Percentiles rank a stretch among this genome's conserved stretches.
phyloP scores from a whole-genome alignment of 2,888 invertebrate species.

The Adelphocoris suturalis region DNA sequence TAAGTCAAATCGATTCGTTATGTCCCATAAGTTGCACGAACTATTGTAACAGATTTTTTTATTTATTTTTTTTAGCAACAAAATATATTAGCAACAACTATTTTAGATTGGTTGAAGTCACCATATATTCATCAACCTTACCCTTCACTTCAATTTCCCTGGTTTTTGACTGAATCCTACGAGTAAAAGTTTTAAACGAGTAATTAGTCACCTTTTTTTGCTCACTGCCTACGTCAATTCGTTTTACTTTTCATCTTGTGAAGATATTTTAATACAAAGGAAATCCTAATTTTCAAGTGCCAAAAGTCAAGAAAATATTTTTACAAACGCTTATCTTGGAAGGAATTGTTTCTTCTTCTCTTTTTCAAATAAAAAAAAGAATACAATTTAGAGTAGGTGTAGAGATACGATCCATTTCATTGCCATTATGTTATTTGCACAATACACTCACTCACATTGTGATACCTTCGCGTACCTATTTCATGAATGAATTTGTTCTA shows the following conservation, averaged over 20 bases:
- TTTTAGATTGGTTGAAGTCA: too few species aligned
- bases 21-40: too few species aligned
- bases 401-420: neutral
- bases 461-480: too few species aligned
- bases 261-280: neutral
- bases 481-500: too few species aligned
- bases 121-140: too few species aligned
- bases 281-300: neutral
- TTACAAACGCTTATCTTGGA: neutral
- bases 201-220: conserved; percentile 23
- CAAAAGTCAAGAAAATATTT: conserved; percentile 8
- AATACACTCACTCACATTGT: too few species aligned
- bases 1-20: too few species aligned
- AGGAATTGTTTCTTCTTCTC: neutral
- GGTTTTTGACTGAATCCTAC: conserved; percentile 30
- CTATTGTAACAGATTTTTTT: too few species aligned
- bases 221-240: conserved; percentile 33
- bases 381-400: neutral
- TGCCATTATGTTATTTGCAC: too few species aligned
- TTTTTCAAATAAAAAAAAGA: neutral
- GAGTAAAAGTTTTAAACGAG: neutral
- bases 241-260: neutral
- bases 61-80: too few species aligned
- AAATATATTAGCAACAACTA: too few species aligned
- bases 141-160: too few species aligned